Base-by-base conservation (phyloP, 37 sponge, comb jelly and placozoan genomes). In the Chondrosia reniformis region DNA sequence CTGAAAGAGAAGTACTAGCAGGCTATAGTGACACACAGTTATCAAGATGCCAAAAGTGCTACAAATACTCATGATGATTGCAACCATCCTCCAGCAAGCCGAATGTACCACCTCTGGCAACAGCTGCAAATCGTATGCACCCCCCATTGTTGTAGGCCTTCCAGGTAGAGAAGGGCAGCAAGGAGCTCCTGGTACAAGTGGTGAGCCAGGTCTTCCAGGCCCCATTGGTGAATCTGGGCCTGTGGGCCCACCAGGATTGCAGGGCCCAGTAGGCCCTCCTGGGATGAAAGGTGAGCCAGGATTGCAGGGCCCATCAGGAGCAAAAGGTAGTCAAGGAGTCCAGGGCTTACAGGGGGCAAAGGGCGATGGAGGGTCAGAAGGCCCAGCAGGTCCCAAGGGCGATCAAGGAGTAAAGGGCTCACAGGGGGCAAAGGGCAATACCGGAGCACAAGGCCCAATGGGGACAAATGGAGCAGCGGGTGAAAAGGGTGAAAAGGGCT, bases 401-500 rank as follows among this genome's bases (percentile, higher is more conserved):
- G 65, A 63, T 63, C 65, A n/a, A 63, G 65, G 65, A 31, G 19
- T n/a, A 12, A 24, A 63, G 33, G 65, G 65, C 22, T 30, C 65
- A 31, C 32, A 31, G 33, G 65, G 65, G 21, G 21, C 12, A 24
- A 24, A 63, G 10, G 65, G 65, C 12, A 24, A 15, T 13, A 30
- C 12, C 19, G 65, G 65, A 22, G 65, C 12, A 13, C 65, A 63
- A 63, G 65, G 65, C 32, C 22, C 22, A 22, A 9, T 22, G 65
- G 65, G 65, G 12, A 22, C 28, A 24, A 9, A 10, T 31, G 65
- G 65, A 12, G 32, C 22, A 63, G 22, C 10, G 32, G 65, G 65
- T 63, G 65, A 63, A 12, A 24, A 63, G 21, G 65, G 65, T 31
- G 24, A 24, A 63, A 24, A 63, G 33, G 65, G 65, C 22, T 13